phyloP scores from a whole-genome alignment of 1,140 invertebrate genomes.

The Drosophila serrata region DNA sequence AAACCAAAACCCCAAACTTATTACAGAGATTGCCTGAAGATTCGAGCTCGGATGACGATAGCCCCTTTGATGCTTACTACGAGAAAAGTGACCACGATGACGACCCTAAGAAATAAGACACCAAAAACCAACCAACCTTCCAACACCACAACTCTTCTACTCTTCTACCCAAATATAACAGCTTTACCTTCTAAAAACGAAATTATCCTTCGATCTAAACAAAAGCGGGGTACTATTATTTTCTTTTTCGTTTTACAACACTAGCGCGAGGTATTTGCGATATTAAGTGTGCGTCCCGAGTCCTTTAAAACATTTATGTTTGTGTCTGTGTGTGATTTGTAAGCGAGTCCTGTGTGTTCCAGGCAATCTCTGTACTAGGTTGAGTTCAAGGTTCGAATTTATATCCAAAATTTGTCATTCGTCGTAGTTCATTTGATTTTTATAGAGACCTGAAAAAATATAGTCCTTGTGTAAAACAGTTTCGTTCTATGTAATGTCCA shows the following conservation, averaged over 20 bases:
- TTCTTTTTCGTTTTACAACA: conserved; percentile 38
- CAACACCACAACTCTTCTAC: conserved; percentile 32
- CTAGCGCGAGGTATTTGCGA: conserved; percentile 60
- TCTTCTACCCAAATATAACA: conserved; percentile 35
- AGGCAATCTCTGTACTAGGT: conserved; percentile 69
- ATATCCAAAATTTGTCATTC: conserved; percentile 5
- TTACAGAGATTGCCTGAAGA: conserved; percentile 84
- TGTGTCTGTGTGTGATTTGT: conserved; percentile 26
- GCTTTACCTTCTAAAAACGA: conserved; percentile 30
- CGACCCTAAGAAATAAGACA: conserved; percentile 71
- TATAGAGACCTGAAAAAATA: conserved; percentile 1
- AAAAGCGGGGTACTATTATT: conserved; percentile 30
- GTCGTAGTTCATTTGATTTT: conserved; percentile 11
- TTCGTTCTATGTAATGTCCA: conserved; percentile 30
- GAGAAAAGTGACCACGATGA: conserved; percentile 80
- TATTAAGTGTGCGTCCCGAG: conserved; percentile 38
- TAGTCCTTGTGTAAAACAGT: conserved; percentile 35
- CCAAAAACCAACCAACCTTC: conserved; percentile 12
- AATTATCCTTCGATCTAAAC: conserved; percentile 19
- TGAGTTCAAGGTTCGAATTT: conserved; percentile 1
- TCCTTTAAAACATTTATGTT: conserved; percentile 15
- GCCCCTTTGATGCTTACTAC: conserved; percentile 82
- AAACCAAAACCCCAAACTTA: conserved; percentile 59
- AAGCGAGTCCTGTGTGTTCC: conserved; percentile 41
- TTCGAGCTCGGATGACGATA: conserved; percentile 84